Base-by-base conservation (phyloP, 2,888 invertebrate species). In the Aspidiotus destructor region DNA sequence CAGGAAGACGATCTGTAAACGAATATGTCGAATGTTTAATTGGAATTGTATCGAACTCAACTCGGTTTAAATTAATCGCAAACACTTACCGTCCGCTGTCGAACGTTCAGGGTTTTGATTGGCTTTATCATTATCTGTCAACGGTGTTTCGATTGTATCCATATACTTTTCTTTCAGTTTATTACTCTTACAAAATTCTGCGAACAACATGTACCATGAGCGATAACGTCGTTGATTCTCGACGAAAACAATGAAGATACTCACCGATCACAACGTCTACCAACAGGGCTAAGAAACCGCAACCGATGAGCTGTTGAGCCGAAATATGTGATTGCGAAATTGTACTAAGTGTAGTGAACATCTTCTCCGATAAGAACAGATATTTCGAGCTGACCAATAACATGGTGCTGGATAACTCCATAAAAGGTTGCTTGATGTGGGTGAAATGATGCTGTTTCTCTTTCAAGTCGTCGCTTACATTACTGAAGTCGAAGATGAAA, bases 121-220 rank as follows among this genome's bases (percentile, higher is more conserved):
- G 41, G 75, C 80, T 74, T 82, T 81, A 72, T 80, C 81, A 10
- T 78, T 79, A 72, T 81, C 81, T 1, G 81, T 81, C 54, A 63
- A 53, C n/a, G 63, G 52, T 15, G 52, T 63, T 40, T 63, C 63
- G 10, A 53, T 53, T 5, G 63, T 16, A 16, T 54, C 41, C 15
- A 63, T 41, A 53, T 53, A 53, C 40, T 63, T 58, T 44, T 65
- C 65, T 13, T 44, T 44, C 65, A 58, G 57, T 57, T 65, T 58
- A 28, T 44, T 58, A 40, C 58, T 57, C 55, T 57, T 57, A 15
- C 65, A 65, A 28, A 65, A 65, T 65, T 65, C 65, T 65, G 48
- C 48, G 48, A 6, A 48, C 6, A 48, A 48, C 11, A 48, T 28
- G 28, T 28, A 28, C 28, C 28, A 28, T 28, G 28, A 28, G 28